These are phyloP conservation scores for Neolamprologus kungweensis DNA, from an alignment of 2,113 vertebrate species.

Conservation along the genomic window DNA sequence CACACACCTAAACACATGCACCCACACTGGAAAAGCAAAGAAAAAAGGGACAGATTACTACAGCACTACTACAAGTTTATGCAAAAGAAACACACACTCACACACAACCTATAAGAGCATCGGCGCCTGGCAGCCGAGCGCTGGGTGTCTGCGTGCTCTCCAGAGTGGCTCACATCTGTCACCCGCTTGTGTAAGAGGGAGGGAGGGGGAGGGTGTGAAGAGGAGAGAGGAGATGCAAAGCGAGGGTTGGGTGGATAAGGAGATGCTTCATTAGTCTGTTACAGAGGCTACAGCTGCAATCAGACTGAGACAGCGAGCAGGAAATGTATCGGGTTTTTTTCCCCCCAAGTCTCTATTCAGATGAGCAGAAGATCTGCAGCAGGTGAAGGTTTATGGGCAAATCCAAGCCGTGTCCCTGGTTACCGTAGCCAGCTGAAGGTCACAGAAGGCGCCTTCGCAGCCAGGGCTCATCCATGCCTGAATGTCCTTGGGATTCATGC, in stretches of 20 bases:
- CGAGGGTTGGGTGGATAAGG: conserved; percentile 7
- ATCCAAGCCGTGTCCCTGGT: neutral
- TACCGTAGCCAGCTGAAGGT: conserved; percentile 5
- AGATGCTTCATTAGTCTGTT: conserved; percentile 32
- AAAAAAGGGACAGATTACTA: neutral
- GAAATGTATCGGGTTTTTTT: neutral
- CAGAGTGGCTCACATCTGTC: conserved; percentile 56
- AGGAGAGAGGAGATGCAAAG: neutral
- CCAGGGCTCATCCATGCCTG: neutral
- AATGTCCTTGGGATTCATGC: conserved; percentile 8
- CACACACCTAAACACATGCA: neutral
- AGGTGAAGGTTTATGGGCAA: neutral
- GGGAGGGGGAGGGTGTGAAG: neutral
- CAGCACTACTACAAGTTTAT: neutral
- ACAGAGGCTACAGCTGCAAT: neutral
- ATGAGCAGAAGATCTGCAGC: neutral
- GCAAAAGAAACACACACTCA: neutral
- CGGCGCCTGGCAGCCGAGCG: conserved; percentile 19
- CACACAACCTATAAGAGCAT: neutral
- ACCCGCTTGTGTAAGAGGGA: conserved; percentile 41
- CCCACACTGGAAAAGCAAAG: neutral
- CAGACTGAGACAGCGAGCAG: neutral
- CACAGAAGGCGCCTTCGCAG: conserved; percentile 8
- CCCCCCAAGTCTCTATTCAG: neutral
- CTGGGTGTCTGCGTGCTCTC: conserved; percentile 31